Evolutionary conservation across 2,797 vertebrate genomes (phyloP).

Genomic region (Synanceia verrucosa): DNA sequence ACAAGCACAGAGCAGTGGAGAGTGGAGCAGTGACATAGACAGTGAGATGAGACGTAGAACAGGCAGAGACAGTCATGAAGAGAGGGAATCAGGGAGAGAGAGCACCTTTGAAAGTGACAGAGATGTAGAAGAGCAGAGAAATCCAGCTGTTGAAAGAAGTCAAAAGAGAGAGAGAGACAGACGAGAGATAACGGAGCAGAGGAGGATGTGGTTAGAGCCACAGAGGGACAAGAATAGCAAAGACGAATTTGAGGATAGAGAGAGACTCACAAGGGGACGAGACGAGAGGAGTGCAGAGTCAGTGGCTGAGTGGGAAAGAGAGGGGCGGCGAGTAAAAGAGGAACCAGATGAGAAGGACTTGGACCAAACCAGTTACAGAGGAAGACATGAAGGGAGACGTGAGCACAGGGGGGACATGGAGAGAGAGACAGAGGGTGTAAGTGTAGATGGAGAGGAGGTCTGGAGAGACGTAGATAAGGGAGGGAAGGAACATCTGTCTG

Average conservation of each 20-base stretch:
- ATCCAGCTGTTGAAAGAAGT: conserved; percentile 20
- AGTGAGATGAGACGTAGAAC: conserved; percentile 37
- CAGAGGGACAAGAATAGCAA: conserved; percentile 61
- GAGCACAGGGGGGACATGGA: conserved; percentile 26
- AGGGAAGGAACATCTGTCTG: conserved; percentile 36
- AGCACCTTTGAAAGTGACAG: conserved; percentile 36
- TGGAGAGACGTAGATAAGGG: conserved; percentile 30
- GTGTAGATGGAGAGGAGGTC: conserved; percentile 57
- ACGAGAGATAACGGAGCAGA: conserved; percentile 45
- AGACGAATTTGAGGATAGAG: conserved; percentile 49
- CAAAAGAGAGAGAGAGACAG: conserved; percentile 19
- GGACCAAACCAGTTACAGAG: conserved; percentile 24
- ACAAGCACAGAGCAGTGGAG: conserved; percentile 61
- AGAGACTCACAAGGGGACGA: conserved; percentile 47
- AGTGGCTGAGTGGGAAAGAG: conserved; percentile 20
- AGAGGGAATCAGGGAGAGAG: conserved; percentile 39
- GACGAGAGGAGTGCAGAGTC: conserved; percentile 26
- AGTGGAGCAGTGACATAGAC: conserved; percentile 66
- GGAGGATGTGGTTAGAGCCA: conserved; percentile 83
- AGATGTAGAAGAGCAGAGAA: conserved; percentile 20
- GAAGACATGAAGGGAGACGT: conserved; percentile 23
- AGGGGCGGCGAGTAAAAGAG: conserved; percentile 32
- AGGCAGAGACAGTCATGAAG: conserved; percentile 46
- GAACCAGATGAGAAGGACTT: conserved; percentile 54
- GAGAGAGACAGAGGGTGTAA: conserved; percentile 40